Base-by-base conservation (phyloP, 2,113 vertebrate species). In the Zeus faber region DNA sequence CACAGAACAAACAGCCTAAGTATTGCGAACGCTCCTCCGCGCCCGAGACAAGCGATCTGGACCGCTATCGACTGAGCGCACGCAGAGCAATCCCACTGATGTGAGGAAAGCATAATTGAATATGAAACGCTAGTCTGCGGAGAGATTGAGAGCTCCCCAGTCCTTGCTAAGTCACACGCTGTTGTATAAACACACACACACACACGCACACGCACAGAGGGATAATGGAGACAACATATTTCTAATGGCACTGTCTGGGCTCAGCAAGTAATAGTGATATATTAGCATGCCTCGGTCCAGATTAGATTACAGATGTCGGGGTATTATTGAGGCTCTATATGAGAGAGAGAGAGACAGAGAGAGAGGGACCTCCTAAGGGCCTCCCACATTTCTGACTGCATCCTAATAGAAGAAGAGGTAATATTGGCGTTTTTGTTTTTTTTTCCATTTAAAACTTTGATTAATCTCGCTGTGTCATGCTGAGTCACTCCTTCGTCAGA, bases 241-340 rank as follows among this genome's bases (percentile, higher is more conserved):
- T 81, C 67, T 59, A 79, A 80, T 79, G 77, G 73, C 72, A 77
- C 65, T 63, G 64, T 61, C 65, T 71, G 74, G 75, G 68, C 67
- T 73, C 67, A 65, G 51, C 48, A 29, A 73, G 62, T 87, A 83
- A 82, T 83, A 74, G 77, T 79, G 76, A 82, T 79, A 58, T 74
- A 84, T 80, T 83, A 76, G 69, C 66, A 77, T 65, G 73, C 57
- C 6, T 35, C 31, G 51, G 49, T 49, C 70, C 46, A 64, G 64
- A 85, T 85, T 77, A 78, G 72, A 72, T 81, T 78, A 80, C 55
- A 58, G 57, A 75, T n/a, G 72, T 66, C 75, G 58, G 58, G 62
- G 53, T 67, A 62, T 61, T 70, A 55, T 44, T 17, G 57, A 29
- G 45, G 51, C 21, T 53, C 35, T 23, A 13, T 6, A 2, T n/a